Base-by-base conservation (phyloP, 2,797 vertebrate genomes). In the Eulemur mongoz region DNA sequence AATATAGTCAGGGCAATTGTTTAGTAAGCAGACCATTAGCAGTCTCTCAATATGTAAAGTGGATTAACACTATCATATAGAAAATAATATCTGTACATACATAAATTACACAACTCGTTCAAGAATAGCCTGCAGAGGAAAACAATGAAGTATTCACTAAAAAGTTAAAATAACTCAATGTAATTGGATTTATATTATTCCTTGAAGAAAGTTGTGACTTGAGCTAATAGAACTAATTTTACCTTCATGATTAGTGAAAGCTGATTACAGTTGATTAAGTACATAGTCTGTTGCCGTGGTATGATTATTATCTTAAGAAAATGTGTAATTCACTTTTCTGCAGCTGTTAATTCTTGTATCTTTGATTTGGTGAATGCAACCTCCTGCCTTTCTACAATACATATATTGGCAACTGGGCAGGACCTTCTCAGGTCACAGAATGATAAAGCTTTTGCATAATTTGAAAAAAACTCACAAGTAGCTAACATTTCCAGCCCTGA, bases 131-230 rank as follows among this genome's bases (percentile, higher is more conserved):
- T 97, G 40, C 32, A 96, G 79, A 96, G 80, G 89, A 97, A 97
- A 98, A 98, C 95, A 98, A 97, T 94, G 87, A 97, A 96, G 87
- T 92, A 98, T 89, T 98, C 97, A 96, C 79, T 35, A 69, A 92
- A 97, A 96, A 96, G 82, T 94, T 95, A 93, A 97, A 98, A 96
- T 83, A 98, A 97, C 93, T 97, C 97, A 97, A 0, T 0, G 80
- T 98, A 98, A 98, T 98, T 98, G 95, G 95, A 98, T 98, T 98
- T 98, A 95, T 91, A 94, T 93, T 96, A 90, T 94, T 98, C 97
- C 97, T 98, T 98, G 98, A 97, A 97, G 96, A 96, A 98, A 98
- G 97, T 98, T 98, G 95, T 98, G 97, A 97, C 95, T 98, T 98
- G 95, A 98, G 91, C 96, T 98, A 98, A 98, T 96, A 90, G 81